Conservation (phyloP, 2,113 vertebrate genomes). For the Ovibos moschatus region DNA sequence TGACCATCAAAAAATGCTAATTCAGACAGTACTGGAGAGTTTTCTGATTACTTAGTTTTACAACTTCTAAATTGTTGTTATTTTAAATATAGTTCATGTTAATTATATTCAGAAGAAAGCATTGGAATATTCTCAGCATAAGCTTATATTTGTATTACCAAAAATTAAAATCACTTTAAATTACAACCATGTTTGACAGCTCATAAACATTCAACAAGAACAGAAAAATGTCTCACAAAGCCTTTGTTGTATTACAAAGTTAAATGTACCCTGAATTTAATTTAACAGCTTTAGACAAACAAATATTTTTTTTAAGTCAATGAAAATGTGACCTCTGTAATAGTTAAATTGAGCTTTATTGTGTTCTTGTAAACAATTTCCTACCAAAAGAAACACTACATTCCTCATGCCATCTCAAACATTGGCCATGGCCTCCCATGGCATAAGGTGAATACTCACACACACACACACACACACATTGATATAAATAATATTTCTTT, state of each 20-base stretch:
- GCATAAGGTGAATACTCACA: neutral
- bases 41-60: neutral
- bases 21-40: neutral
- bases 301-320: neutral
- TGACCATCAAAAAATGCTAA: neutral
- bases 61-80: neutral
- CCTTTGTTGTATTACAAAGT: neutral
- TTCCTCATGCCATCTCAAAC: neutral
- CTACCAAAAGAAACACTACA: neutral
- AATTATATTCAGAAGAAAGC: neutral
- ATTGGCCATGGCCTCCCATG: rapidly evolving
- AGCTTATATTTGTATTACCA: neutral
- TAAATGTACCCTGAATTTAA: conserved; percentile 6
- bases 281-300: neutral
- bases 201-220: neutral
- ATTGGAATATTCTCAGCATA: neutral
- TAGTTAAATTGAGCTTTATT: neutral
- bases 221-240: neutral
- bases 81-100: neutral
- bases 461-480: neutral
- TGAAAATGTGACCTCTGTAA: neutral
- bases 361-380: neutral
- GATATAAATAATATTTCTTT: neutral
- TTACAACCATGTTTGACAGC: neutral
- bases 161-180: neutral